Evolutionary conservation across 2,113 vertebrate genomes (phyloP).

Genomic region (Cavia porcellus): DNA sequence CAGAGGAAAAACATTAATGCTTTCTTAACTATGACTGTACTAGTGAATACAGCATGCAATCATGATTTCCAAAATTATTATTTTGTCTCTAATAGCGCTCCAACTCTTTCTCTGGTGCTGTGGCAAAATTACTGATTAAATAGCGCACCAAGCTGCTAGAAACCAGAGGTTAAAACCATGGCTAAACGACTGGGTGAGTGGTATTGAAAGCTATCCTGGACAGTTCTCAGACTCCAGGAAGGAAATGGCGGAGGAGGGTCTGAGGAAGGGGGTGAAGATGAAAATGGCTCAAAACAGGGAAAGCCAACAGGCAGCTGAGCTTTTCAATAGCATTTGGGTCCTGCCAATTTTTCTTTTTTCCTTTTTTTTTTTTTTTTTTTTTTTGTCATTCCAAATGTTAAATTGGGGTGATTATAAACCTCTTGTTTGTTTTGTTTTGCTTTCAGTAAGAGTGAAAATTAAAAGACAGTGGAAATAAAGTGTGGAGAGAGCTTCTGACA

Average conservation of each 20-base stretch:
- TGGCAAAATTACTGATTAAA: constrained; percentile 76
- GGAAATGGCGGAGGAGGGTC: neutral
- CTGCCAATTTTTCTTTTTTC: constrained; percentile 72
- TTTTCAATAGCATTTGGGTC: constrained; percentile 66
- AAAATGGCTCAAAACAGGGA: constrained; percentile 64
- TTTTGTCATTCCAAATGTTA: constrained; percentile 67
- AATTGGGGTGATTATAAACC: constrained; percentile 82
- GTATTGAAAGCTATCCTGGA: constrained; percentile 76
- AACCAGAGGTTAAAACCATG: constrained; percentile 77
- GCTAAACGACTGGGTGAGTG: constrained; percentile 69
- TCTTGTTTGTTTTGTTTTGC: constrained; percentile 80
- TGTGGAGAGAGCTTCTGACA: constrained; percentile 73
- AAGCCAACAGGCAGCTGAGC: constrained; percentile 67
- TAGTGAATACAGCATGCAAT: constrained; percentile 53
- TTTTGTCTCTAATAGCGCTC: constrained; percentile 77
- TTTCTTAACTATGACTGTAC: constrained; percentile 37
- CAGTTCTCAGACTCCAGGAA: constrained; percentile 31
- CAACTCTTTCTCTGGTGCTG: constrained; percentile 54
- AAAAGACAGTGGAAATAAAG: constrained; percentile 76
- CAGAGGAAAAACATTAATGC: constrained; percentile 53
- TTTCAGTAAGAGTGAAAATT: constrained; percentile 80
- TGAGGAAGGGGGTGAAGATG: constrained; percentile 19
- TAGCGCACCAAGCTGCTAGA: constrained; percentile 75
- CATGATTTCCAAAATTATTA: constrained; percentile 70
- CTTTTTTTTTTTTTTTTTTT: no score